Evolutionary conservation across 2,113 vertebrate species (phyloP).

Genomic region (Pluvianellus socialis): DNA sequence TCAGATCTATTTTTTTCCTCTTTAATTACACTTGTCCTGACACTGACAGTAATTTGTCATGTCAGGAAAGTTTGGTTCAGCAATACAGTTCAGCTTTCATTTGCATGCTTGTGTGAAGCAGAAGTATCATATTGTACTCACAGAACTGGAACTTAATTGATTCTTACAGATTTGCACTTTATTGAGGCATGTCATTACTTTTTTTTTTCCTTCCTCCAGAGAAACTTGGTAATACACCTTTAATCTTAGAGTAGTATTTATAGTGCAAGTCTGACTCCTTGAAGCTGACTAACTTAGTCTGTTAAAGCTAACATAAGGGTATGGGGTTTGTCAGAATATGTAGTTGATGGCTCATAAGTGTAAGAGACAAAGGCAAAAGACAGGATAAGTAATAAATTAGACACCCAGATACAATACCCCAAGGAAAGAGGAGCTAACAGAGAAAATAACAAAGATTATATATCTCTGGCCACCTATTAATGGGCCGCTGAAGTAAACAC

Average conservation of each 20-base stretch:
- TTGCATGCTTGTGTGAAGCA: not conserved
- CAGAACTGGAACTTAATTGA: not conserved
- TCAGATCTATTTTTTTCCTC: not conserved
- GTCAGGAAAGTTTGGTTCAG: not conserved
- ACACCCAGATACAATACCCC: not conserved
- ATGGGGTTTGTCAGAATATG: rapidly evolving
- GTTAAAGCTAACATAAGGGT: not conserved
- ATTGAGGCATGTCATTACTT: not conserved
- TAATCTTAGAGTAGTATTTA: not conserved
- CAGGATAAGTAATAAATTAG: not conserved
- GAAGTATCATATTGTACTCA: not conserved
- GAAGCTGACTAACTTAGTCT: not conserved
- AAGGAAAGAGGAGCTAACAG: not conserved
- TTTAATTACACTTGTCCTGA: not conserved
- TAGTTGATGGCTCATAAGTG: not conserved
- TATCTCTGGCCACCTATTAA: not conserved
- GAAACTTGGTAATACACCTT: not conserved
- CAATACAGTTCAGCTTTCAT: not conserved
- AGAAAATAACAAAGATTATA: not conserved
- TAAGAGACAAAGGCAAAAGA: not conserved
- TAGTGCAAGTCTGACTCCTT: not conserved
- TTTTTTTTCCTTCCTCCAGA: not conserved
- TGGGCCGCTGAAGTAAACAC: not conserved
- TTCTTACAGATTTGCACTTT: not conserved
- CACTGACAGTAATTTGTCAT: not conserved